Percentiles rank a stretch among this genome's conserved stretches.
phyloP scores from a whole-genome alignment of 2,888 invertebrate species.

The Octodonta nipae region DNA sequence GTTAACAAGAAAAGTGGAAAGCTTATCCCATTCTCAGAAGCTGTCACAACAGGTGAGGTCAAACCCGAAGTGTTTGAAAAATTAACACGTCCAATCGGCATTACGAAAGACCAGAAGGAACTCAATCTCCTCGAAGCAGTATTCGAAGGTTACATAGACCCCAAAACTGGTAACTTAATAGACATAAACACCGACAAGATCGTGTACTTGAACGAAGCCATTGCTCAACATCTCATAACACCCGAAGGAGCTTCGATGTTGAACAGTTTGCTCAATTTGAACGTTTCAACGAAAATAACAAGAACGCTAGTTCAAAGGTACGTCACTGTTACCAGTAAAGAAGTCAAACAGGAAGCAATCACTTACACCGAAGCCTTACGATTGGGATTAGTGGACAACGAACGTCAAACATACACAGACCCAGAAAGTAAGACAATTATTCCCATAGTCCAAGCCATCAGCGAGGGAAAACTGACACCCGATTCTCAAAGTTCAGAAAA shows the following conservation, averaged over 20 bases:
- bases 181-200: constrained; percentile 58
- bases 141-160: constrained; percentile 72
- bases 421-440: constrained; percentile 59
- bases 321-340: constrained; percentile 57
- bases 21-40: constrained; percentile 65
- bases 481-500: constrained; percentile 35
- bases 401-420: constrained; percentile 61
- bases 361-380: constrained; percentile 67
- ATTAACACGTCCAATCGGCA: constrained; percentile 69
- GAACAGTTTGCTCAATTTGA: constrained; percentile 74
- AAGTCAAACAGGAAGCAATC: constrained; percentile 48
- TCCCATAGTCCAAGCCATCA: constrained; percentile 64
- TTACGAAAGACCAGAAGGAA: constrained; percentile 62
- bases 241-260: constrained; percentile 77
- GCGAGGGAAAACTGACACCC: constrained; percentile 55
- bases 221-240: constrained; percentile 70
- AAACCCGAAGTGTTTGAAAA: constrained; percentile 78
- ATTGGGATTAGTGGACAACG: constrained; percentile 67
- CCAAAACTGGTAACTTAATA: constrained; percentile 72
- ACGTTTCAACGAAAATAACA: constrained; percentile 75
- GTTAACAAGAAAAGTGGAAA: constrained; percentile 62
- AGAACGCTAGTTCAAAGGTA: constrained; percentile 73
- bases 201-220: constrained; percentile 72
- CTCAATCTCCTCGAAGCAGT: constrained; percentile 79
- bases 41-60: constrained; percentile 62